These are phyloP conservation scores for Temnopleurus reevesii DNA, from an alignment of 53 echinoderm and acorn worm species.

Conservation along the genomic window DNA sequence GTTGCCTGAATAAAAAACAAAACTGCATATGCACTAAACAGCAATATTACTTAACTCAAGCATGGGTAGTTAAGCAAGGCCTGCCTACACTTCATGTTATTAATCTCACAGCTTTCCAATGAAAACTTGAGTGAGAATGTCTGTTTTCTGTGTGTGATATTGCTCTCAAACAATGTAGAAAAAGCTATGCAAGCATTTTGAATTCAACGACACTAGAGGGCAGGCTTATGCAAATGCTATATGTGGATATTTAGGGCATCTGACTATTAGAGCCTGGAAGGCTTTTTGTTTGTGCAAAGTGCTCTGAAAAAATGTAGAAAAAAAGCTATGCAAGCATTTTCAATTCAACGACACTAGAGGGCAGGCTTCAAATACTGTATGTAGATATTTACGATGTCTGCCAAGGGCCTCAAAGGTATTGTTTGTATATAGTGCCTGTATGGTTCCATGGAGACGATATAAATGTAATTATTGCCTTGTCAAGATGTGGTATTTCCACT, in stretches of 20 bases:
- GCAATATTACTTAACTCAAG: not conserved
- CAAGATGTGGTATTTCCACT: not conserved
- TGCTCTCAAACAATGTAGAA: not conserved
- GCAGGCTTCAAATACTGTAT: not conserved
- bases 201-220: not conserved
- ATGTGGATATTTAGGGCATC: too few relatives aligned
- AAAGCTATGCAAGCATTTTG: not conserved
- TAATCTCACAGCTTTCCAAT: not conserved
- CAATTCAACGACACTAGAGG: not conserved
- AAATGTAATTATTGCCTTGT: not conserved
- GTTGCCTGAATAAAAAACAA: too few relatives aligned
- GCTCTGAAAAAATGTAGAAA: not conserved
- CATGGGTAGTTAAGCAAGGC: not conserved
- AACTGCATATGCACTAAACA: too few relatives aligned
- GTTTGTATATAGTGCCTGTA: constrained; percentile 10
- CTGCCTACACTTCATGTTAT: not conserved
- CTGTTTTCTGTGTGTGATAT: constrained; percentile 25
- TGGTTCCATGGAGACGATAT: too few relatives aligned
- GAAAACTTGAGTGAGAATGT: not conserved
- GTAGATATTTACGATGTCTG: too few relatives aligned
- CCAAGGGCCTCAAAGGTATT: too few relatives aligned
- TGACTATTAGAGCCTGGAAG: too few relatives aligned
- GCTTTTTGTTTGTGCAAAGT: constrained; percentile 6
- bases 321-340: not conserved
- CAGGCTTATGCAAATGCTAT: not conserved